These are phyloP conservation scores for Muscidifurax raptorellus DNA, from an alignment of 1,140 invertebrate genomes.

Conservation along the genomic window DNA sequence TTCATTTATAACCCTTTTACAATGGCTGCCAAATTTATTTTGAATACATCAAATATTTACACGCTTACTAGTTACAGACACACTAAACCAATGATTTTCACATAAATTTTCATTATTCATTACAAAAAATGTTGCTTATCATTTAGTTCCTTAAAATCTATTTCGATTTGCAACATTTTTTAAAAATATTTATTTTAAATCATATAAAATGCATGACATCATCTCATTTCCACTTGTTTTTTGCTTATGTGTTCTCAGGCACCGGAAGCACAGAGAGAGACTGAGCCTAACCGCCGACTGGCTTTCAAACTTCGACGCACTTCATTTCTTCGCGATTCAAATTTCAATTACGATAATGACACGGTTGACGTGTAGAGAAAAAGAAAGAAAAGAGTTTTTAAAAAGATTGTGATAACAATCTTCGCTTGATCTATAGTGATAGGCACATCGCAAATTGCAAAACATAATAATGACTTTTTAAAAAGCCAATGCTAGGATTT, in stretches of 20 bases:
- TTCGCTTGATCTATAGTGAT: background rate
- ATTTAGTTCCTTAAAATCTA: background rate
- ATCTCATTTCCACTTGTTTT: conserved; percentile 18
- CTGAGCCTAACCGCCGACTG: conserved; percentile 67
- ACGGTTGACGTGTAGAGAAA: conserved; percentile 70
- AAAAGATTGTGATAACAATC: background rate
- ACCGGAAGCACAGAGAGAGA: conserved; percentile 73
- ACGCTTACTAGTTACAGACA: background rate
- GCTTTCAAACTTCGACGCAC: conserved; percentile 72
- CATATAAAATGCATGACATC: conserved; percentile 4
- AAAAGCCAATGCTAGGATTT: background rate
- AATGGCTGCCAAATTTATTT: background rate
- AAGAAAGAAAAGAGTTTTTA: conserved; percentile 49
- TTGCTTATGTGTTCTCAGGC: conserved; percentile 62
- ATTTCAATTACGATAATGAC: conserved; percentile 74
- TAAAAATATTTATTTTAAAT: background rate
- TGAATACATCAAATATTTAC: background rate
- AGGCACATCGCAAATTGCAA: background rate
- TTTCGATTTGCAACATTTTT: background rate
- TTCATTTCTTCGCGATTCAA: conserved; percentile 73
- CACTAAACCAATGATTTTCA: background rate
- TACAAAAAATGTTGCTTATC: background rate
- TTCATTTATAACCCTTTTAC: background rate
- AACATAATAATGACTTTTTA: background rate
- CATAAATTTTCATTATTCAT: background rate